A percentile compares a stretch with the other conserved stretches of the same genome.
Evolutionary conservation across 1,140 invertebrate species (phyloP).

Genomic region (Nasonia longicornis): DNA sequence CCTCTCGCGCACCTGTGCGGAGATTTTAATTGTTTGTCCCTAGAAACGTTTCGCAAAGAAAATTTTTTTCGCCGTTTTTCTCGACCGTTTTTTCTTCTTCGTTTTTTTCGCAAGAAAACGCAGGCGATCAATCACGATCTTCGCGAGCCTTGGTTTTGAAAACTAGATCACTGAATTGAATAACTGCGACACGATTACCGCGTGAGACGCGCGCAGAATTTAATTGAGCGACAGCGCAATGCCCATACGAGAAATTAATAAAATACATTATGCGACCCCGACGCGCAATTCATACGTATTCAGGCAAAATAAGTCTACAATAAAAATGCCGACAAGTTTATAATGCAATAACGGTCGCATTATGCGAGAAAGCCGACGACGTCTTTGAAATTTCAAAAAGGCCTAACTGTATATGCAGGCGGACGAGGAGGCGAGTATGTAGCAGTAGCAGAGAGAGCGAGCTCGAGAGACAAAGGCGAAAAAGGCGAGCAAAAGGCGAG

Average conservation of each 20-base stretch:
- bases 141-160: not conserved
- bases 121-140: conserved; percentile 19
- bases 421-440: too few species aligned
- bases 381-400: conserved; percentile 32
- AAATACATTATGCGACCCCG: not conserved
- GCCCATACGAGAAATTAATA: not conserved
- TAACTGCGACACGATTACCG: not conserved
- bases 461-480: conserved; percentile 15
- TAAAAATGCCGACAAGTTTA: not conserved
- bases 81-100: not conserved
- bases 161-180: conserved; percentile 40
- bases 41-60: not conserved
- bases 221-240: not conserved
- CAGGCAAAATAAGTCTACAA: not conserved
- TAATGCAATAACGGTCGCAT: conserved; percentile 15
- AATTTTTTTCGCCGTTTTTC: not conserved
- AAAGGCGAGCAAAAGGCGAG: not conserved
- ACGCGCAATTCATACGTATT: not conserved
- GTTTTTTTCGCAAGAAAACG: not conserved
- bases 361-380: conserved; percentile 6
- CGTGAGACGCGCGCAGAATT: not conserved
- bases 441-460: too few species aligned
- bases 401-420: conserved; percentile 12
- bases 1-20: not conserved
- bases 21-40: conserved; percentile 31